Conservation (phyloP, 1,140 invertebrate species). For the Hyles euphorbiae region DNA sequence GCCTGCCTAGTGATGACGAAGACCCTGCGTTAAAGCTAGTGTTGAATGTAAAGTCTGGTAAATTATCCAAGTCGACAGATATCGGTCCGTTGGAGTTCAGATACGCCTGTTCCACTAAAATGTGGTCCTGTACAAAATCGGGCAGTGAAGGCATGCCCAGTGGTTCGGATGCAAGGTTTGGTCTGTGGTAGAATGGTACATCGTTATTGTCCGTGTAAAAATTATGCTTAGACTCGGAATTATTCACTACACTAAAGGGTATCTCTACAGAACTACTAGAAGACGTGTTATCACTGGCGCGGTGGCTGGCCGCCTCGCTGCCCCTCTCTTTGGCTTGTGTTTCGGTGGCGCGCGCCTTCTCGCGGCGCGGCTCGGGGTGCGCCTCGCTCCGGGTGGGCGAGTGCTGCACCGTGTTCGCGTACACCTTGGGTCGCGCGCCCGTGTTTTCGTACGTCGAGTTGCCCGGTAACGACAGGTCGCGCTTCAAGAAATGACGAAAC, state of each 20-base stretch:
- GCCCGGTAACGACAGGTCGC: conserved; percentile 72
- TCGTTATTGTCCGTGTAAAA: conserved; percentile 57
- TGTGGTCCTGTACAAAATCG: conserved; percentile 82
- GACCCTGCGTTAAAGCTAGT: conserved; percentile 62
- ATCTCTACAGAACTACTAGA: conserved; percentile 68
- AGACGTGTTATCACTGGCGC: conserved; percentile 58
- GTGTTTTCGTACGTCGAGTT: conserved; percentile 71
- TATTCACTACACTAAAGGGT: conserved; percentile 65
- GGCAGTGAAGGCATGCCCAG: conserved; percentile 75
- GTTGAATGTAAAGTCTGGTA: conserved; percentile 78
- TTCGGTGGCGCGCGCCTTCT: conserved; percentile 47
- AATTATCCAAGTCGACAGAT: conserved; percentile 74
- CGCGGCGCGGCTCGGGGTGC: conserved; percentile 46
- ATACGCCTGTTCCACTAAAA: conserved; percentile 78
- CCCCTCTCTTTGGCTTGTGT: conserved; percentile 65
- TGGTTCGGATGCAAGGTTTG: conserved; percentile 62
- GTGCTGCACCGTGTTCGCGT: conserved; percentile 64
- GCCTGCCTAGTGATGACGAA: conserved; percentile 45
- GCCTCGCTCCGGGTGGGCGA: conserved; percentile 60
- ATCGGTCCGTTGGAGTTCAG: conserved; percentile 68
- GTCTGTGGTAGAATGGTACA: conserved; percentile 56
- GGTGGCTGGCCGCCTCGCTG: conserved; percentile 40
- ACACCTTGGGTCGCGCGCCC: conserved; percentile 70
- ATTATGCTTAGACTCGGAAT: conserved; percentile 64
- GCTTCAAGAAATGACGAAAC: conserved; percentile 86